Conservation (phyloP, 30 jellyfish, hydroid and myxozoan genomes). For the Phacellophora camtschatica region DNA sequence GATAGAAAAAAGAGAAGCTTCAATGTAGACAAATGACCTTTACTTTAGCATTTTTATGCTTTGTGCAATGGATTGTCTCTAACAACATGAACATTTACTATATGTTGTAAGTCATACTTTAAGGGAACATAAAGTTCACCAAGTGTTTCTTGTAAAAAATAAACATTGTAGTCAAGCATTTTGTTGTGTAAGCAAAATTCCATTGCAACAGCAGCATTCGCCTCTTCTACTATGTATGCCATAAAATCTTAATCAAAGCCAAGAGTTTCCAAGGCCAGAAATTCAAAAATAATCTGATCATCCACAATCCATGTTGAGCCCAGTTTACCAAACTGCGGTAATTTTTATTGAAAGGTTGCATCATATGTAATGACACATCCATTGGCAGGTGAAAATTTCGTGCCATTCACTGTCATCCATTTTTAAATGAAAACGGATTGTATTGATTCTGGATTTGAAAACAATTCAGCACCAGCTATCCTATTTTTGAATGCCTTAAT, state of each 20-base stretch:
- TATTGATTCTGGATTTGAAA: background rate
- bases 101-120: background rate
- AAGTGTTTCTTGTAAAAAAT: background rate
- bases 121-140: background rate
- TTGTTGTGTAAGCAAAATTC: background rate
- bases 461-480: background rate
- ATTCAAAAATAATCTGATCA: slow-evolving; percentile 1
- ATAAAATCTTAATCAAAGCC: background rate
- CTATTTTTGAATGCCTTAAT: background rate
- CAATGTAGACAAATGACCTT: too few species aligned
- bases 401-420: background rate
- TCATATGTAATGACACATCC: background rate
- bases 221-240: background rate
- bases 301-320: background rate
- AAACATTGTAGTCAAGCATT: background rate
- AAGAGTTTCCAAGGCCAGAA: background rate
- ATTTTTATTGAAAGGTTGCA: background rate
- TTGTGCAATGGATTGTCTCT: background rate
- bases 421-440: background rate
- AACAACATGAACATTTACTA: background rate
- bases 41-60: too few species aligned
- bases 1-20: too few species aligned
- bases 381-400: background rate
- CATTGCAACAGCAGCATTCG: background rate
- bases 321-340: slow-evolving; percentile 14